Percentiles rank a stretch among this genome's conserved stretches.
Conservation (phyloP, 2,888 invertebrate genomes). For the Entomobrya multifasciata region DNA sequence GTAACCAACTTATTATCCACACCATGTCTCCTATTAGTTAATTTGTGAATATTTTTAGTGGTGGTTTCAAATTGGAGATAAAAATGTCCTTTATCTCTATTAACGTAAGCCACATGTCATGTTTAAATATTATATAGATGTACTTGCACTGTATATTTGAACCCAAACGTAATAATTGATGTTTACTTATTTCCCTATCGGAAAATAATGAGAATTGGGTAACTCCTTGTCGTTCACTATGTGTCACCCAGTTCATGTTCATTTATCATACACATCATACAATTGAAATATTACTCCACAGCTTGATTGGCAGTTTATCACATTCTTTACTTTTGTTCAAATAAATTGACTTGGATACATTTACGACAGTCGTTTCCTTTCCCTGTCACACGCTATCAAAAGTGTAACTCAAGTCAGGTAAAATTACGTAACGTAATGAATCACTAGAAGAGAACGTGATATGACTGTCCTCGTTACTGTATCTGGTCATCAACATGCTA, state of each 20-base stretch:
- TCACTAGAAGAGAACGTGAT: background rate
- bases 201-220: background rate
- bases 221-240: background rate
- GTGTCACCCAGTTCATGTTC: background rate
- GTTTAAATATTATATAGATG: background rate
- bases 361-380: background rate
- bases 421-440: too few relatives aligned
- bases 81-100: too few relatives aligned
- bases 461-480: background rate
- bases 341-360: background rate
- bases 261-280: background rate
- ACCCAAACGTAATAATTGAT: background rate
- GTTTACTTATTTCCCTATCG: background rate
- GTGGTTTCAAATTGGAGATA: too few relatives aligned
- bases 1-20: too few relatives aligned
- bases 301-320: constrained; percentile 11
- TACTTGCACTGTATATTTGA: background rate
- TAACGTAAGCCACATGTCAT: background rate
- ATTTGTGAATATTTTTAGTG: too few relatives aligned
- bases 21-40: too few relatives aligned
- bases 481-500: background rate
- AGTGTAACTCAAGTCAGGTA: too few relatives aligned
- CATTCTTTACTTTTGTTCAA: background rate
- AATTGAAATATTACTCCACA: background rate
- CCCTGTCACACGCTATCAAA: too few relatives aligned